phyloP scores from a whole-genome alignment of 2,888 invertebrate species.

The Microchrysa polita region DNA sequence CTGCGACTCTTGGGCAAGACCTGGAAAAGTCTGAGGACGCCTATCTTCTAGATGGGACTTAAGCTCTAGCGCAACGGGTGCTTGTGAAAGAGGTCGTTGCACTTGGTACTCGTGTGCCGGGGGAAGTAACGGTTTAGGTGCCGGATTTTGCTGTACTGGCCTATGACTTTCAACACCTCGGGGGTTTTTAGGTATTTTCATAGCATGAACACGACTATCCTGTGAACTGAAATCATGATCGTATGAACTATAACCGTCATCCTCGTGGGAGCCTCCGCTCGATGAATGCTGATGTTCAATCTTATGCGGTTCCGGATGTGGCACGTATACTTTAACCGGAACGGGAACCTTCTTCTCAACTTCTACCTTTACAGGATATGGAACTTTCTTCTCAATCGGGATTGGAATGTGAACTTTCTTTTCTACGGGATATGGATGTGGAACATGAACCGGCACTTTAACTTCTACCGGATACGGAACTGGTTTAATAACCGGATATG shows the following conservation, averaged over 20 bases:
- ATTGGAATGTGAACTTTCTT: slow-evolving; percentile 56
- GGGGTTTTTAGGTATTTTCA: slow-evolving; percentile 38
- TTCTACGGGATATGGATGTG: slow-evolving; percentile 64
- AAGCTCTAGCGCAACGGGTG: background rate
- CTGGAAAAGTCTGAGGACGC: slow-evolving; percentile 10
- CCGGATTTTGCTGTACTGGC: background rate
- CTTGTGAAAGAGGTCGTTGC: slow-evolving; percentile 33
- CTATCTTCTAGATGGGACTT: slow-evolving; percentile 2
- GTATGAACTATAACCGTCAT: background rate
- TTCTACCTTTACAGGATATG: slow-evolving; percentile 51
- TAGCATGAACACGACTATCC: slow-evolving; percentile 48
- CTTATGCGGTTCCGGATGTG: slow-evolving; percentile 63
- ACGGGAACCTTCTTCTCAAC: slow-evolving; percentile 55
- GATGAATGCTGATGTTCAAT: slow-evolving; percentile 53
- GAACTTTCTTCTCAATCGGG: slow-evolving; percentile 65
- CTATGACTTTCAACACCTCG: slow-evolving; percentile 1
- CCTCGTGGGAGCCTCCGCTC: background rate
- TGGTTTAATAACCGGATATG: slow-evolving; percentile 63
- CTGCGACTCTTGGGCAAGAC: slow-evolving; percentile 14
- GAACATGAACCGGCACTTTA: slow-evolving; percentile 53
- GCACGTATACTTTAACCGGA: slow-evolving; percentile 54
- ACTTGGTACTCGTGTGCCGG: background rate
- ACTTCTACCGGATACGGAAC: slow-evolving; percentile 57
- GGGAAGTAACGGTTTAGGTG: slow-evolving; percentile 43
- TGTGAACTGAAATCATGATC: slow-evolving; percentile 52